phyloP scores from a whole-genome alignment of 2,113 vertebrate genomes.

The Melanerpes formicivorus region DNA sequence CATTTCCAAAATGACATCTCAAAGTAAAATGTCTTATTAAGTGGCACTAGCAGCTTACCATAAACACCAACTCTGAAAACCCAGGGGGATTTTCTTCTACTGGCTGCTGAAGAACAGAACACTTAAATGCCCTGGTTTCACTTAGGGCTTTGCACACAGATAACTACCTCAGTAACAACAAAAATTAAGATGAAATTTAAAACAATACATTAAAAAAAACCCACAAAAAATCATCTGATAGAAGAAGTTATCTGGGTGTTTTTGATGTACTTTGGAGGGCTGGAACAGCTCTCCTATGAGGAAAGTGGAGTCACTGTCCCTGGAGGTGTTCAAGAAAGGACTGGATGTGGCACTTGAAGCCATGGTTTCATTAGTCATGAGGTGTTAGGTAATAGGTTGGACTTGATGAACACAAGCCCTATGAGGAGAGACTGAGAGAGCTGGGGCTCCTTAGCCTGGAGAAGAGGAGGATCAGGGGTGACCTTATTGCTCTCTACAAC shows the following conservation, averaged over 20 bases:
- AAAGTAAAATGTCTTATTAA: not conserved
- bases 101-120: not conserved
- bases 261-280: too few relatives aligned
- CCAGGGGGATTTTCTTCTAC: not conserved
- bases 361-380: too few relatives aligned
- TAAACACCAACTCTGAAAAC: not conserved
- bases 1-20: not conserved
- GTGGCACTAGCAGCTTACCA: not conserved
- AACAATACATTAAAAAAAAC: not conserved
- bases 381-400: too few relatives aligned
- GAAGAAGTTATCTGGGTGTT: not conserved
- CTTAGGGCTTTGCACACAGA: not conserved
- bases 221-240: not conserved
- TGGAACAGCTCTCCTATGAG: too few relatives aligned
- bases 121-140: not conserved
- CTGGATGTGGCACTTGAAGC: too few relatives aligned
- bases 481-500: too few relatives aligned
- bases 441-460: too few relatives aligned
- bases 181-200: not conserved
- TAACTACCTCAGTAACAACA: not conserved
- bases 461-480: too few relatives aligned
- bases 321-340: too few relatives aligned
- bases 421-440: too few relatives aligned
- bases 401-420: too few relatives aligned
- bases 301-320: too few relatives aligned